Conservation (phyloP, 2,797 vertebrate species). For the Crypturellus tataupa region DNA sequence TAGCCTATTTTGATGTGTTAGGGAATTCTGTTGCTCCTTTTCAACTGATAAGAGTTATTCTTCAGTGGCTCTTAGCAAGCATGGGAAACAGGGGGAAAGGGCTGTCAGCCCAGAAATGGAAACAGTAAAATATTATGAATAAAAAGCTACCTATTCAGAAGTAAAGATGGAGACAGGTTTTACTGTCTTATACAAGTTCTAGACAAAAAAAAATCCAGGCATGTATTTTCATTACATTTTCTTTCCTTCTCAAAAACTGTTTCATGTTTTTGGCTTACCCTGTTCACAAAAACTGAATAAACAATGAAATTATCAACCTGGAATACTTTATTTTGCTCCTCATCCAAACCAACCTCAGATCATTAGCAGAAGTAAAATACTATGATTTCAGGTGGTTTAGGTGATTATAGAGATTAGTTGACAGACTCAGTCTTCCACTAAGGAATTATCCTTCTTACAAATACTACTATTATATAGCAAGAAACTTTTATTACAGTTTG, state of each 20-base stretch:
- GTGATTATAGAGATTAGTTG: background rate
- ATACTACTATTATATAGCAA: background rate
- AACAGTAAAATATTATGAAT: slow-evolving; percentile 38
- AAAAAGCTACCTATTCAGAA: slow-evolving; percentile 11
- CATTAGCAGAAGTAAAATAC: background rate
- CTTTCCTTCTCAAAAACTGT: background rate
- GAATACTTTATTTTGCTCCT: background rate
- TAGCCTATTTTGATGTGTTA: background rate
- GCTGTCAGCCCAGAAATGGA: background rate
- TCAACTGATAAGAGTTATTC: slow-evolving; percentile 34
- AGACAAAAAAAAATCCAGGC: background rate
- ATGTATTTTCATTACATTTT: background rate
- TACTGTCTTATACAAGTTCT: background rate
- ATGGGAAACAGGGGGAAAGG: slow-evolving; percentile 28
- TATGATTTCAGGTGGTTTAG: background rate
- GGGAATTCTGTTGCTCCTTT: slow-evolving; percentile 24
- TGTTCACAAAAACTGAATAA: background rate
- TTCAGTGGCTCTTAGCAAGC: slow-evolving; percentile 41
- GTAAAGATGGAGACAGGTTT: background rate
- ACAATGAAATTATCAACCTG: background rate
- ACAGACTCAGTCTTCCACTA: background rate
- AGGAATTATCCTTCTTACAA: background rate
- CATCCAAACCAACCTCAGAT: fast-evolving
- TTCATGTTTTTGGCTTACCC: background rate
- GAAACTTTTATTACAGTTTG: background rate